Base-by-base conservation (phyloP, 1,140 invertebrate genomes). In the Nebria ingens region DNA sequence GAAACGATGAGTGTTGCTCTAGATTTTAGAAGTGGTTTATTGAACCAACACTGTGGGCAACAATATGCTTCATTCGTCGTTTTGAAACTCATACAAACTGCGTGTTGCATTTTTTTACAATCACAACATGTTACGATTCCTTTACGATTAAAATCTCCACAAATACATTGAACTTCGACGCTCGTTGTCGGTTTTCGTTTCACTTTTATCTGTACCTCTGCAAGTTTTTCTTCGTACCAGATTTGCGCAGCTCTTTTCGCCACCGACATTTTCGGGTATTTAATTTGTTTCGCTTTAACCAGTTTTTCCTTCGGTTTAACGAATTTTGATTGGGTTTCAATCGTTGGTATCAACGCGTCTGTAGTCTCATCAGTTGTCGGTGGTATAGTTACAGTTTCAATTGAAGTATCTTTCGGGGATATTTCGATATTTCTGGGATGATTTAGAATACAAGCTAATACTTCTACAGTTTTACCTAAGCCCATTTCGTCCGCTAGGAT, bases 401-500 rank as follows among this genome's bases (percentile, higher is more conserved):
- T 55, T 20, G 1, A 38, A 52, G 3, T 19, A 40, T 11, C 40
- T 51, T 56, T n/a, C 6, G 6, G 6, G n/a, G 6, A 34, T 34
- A n/a, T 52, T 51, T 42, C 53, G 51, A 23, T 19, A 53, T 50
- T 52, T 21, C 78, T 62, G 11, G 76, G 77, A 71, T 89, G 76
- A 2, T 73, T 63, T 42, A 89, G 64, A 59, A 90, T 77, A 54
- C 82, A 78, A 13, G 84, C 78, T 11, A 91, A 63, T 19, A 89
- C 78, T 71, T 91, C 87, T 2, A 91, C 80, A 0, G 88, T 90
- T 73, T 91, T 91, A 1, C 88, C 88, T 15, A 91, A 67, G 9
- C 87, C 88, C 88, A 91, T 91, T 72, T 91, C 87, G 72, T 91
- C 88, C 15, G 86, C 86, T 49, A 91, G 69, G 54, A 91, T 88